Conservation (phyloP, 2,797 vertebrate species). For the Nannoperca obscura region DNA sequence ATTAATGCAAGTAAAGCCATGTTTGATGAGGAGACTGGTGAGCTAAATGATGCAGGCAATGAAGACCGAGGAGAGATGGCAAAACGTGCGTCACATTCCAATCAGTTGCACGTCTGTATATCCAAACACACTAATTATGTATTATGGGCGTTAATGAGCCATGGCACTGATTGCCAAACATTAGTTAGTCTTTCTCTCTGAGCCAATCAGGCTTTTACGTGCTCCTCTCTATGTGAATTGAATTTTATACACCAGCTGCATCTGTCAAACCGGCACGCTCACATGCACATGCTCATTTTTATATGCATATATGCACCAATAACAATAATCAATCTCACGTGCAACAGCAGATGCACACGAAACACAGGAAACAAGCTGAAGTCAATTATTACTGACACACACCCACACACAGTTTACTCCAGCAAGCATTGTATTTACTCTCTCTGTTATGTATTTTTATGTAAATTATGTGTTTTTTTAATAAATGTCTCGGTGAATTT, state of each 20-base stretch:
- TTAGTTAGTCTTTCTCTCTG: constrained; percentile 51
- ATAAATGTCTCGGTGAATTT: constrained; percentile 7
- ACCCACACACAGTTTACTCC: not conserved
- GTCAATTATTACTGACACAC: constrained; percentile 8
- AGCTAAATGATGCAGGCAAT: constrained; percentile 39
- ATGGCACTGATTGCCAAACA: constrained; percentile 73
- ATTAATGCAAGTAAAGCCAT: not conserved
- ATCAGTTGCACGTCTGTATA: constrained; percentile 53
- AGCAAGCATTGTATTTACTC: not conserved
- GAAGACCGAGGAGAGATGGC: constrained; percentile 29
- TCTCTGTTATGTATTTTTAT: constrained; percentile 1
- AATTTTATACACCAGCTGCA: constrained; percentile 42
- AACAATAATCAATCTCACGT: constrained; percentile 25
- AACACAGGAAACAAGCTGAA: constrained; percentile 8
- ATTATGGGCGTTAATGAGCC: constrained; percentile 73
- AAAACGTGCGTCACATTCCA: constrained; percentile 46
- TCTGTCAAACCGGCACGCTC: constrained; percentile 13
- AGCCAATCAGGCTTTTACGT: constrained; percentile 69
- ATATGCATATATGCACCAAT: not conserved
- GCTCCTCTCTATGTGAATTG: constrained; percentile 38
- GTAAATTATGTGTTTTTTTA: not conserved
- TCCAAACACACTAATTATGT: constrained; percentile 72
- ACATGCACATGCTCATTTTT: constrained; percentile 6
- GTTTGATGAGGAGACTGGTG: constrained; percentile 28
- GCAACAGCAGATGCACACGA: not conserved